Base-by-base conservation (phyloP, 2,797 vertebrate species). In the Chaetodon trifasciatus region DNA sequence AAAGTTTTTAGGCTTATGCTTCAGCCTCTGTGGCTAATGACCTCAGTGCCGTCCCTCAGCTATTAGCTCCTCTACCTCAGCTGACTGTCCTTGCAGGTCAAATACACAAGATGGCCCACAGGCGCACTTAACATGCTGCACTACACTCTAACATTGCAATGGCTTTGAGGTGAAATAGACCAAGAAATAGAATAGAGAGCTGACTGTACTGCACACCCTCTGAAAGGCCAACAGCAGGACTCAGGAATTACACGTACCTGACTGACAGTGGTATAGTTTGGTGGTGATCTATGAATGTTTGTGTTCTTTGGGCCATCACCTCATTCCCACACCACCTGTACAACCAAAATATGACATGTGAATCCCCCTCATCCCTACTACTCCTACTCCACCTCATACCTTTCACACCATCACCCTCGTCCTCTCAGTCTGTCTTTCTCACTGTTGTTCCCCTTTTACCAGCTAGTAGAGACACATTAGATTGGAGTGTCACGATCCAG, bases 31-130 rank as follows among this genome's bases (percentile, higher is more conserved):
- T 80, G 79, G 78, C 85, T 93, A 94, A 94, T 93, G 90, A 93
- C 92, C 90, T 91, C 72, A 69, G 92, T 72, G 91, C 24, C 44
- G 24, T 93, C 91, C 92, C 92, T 89, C 74, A 85, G 55, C 88
- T 92, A 94, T 94, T 93, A 94, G 83, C 84, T 85, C 80, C 79
- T 70, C 79, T 62, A 85, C 79, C 84, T 84, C 76, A 80, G 84
- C 78, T 76, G 81, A 81, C 83, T 84, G 89, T 92, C 88, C 91
- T 91, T 92, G 89, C 82, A 88, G 89, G 93, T 94, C 91, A 91
- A 88, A 92, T 66, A 80, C 74, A 70, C 77, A 24, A 84, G 78
- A 70, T 53, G 69, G 88, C 72, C 82, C 86, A 74, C 46, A 82
- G 75, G 81, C 37, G 1, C 61, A 78, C 77, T 91, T 88, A 87